phyloP scores from a whole-genome alignment of 2,797 vertebrate genomes.

The Florisuga fusca region DNA sequence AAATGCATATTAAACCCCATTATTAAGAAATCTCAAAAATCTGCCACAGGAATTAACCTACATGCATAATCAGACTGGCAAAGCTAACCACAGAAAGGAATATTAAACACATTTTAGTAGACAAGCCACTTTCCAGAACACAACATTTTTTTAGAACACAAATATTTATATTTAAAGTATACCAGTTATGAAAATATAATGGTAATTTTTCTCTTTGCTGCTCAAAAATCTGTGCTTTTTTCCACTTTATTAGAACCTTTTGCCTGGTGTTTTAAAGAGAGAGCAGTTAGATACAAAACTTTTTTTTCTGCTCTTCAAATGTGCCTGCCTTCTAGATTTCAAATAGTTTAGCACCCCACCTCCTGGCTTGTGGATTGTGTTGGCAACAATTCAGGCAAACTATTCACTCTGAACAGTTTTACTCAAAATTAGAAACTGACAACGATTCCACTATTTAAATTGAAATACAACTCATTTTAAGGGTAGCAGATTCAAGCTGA shows the following conservation, averaged over 20 bases:
- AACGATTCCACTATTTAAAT: neutral
- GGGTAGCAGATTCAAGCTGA: neutral
- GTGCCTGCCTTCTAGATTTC: neutral
- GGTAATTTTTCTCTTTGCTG: neutral
- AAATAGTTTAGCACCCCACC: neutral
- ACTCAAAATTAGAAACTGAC: neutral
- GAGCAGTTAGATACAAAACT: neutral
- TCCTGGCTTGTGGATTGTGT: neutral
- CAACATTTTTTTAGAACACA: neutral
- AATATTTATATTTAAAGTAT: neutral
- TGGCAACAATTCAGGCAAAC: neutral
- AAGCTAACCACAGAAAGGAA: neutral
- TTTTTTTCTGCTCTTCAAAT: neutral
- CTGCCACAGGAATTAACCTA: neutral
- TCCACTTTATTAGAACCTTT: neutral
- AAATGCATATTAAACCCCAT: neutral
- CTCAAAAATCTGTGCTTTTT: neutral
- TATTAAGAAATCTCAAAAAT: neutral
- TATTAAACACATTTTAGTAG: neutral
- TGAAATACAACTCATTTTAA: neutral
- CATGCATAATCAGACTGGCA: neutral
- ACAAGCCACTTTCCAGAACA: neutral
- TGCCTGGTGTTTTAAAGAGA: neutral
- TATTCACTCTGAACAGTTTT: neutral
- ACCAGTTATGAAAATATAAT: neutral